phyloP scores from a whole-genome alignment of 1,140 invertebrate species.

The Drosophila bipectinata region DNA sequence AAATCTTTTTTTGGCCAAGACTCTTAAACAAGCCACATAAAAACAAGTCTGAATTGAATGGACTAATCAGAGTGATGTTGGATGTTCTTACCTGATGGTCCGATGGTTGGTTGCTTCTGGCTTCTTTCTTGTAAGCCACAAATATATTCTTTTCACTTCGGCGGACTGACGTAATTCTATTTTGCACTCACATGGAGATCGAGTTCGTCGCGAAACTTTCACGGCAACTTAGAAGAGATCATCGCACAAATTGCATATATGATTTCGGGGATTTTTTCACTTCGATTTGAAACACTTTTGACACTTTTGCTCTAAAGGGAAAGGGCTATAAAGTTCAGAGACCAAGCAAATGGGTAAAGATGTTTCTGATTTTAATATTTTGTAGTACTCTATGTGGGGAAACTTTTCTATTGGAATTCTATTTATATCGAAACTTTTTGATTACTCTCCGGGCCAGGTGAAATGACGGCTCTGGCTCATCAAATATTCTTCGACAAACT shows the following conservation, averaged over 20 bases:
- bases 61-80: constrained; percentile 41
- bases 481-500: not conserved
- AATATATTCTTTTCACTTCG: constrained; percentile 20
- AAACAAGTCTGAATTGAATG: constrained; percentile 33
- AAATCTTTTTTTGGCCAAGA: constrained; percentile 31
- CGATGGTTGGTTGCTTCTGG: constrained; percentile 6
- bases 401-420: not conserved
- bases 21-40: constrained; percentile 2
- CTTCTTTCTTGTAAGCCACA: constrained; percentile 20
- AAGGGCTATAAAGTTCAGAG: not conserved
- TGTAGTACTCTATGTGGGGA: not conserved
- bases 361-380: not conserved
- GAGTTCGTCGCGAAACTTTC: constrained; percentile 24
- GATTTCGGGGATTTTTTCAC: constrained; percentile 1
- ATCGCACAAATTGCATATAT: constrained; percentile 29
- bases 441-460: not conserved
- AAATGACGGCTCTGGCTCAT: not conserved
- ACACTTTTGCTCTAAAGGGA: not conserved
- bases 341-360: constrained; percentile 27
- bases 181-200: constrained; percentile 26
- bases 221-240: constrained; percentile 13
- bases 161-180: constrained; percentile 38
- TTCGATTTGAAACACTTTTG: constrained; percentile 4
- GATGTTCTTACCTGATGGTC: constrained; percentile 40
- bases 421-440: not conserved